Evolutionary conservation across 2,888 invertebrate species (phyloP), one percentile per base, ranked within the genome.

Genomic region (Caenorhabditis zanzibari): DNA sequence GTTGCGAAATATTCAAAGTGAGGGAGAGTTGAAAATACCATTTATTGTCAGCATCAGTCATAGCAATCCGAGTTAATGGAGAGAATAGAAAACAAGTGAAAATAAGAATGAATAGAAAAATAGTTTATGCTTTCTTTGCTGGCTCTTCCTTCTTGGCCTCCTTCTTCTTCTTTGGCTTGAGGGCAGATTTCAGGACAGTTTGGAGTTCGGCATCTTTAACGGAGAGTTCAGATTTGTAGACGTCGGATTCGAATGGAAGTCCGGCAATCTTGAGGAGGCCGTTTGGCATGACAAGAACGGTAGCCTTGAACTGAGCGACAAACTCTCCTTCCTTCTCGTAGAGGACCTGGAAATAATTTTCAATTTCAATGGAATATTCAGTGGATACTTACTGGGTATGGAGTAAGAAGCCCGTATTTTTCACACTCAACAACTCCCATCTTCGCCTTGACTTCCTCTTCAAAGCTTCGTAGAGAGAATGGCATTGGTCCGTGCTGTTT

Each of bases 291-390:
- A 99, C 94, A 87, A 99, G 94, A 81, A 96, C 97, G 82, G 99
- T 99, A 92, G 97, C 97, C 94, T 99, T 99, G 94, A 97, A 99
- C 93, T 99, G 99, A 49, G 98, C 99, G 87, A 98, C 98, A 92
- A 95, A 94, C 94, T 99, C 98, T 88, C 95, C 97, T 47, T 90
- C 89, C 83, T 92, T 92, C 83, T 93, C 92, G 72, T 90, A 90
- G 7, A 92, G 86, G 26, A 93, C 91, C 90, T 92, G 22, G n/a
- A 61, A 52, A 14, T 26, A 9, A 1, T 10, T 10, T 16, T 44
- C 10, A 0, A 49, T 35, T 16, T 10, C 9, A 24, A 16, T 41
- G 0, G 16, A 19, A 22, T 0, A 26, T 26, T 22, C 0, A 54
- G 41, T 2, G 19, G 19, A 24, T 26, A 26, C 95, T 94, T 90